Evolutionary conservation across 2,888 invertebrate genomes (phyloP).

Genomic region (Eupithecia pulchellata): DNA sequence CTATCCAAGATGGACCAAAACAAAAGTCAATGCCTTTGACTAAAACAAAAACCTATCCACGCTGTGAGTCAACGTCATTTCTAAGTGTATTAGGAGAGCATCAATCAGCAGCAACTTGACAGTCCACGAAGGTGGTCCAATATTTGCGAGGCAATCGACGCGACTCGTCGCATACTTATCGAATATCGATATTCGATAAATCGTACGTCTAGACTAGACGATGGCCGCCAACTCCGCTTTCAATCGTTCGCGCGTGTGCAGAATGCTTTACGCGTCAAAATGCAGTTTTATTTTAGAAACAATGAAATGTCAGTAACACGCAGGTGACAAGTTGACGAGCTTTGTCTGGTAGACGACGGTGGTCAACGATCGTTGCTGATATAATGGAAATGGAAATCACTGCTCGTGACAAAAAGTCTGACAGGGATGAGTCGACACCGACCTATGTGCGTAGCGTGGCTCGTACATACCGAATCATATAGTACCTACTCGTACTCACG

Average conservation of each 20-base stretch:
- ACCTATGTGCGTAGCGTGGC: not conserved
- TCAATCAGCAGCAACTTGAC: slow-evolving; percentile 38
- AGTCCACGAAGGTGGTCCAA: slow-evolving; percentile 62
- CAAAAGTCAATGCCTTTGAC: too few species aligned
- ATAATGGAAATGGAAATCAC: not conserved
- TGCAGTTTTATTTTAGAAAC: slow-evolving; percentile 40
- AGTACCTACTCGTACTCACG: too few species aligned
- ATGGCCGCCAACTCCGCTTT: slow-evolving; percentile 57
- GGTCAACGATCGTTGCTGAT: slow-evolving; percentile 9
- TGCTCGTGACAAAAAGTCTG: slow-evolving; percentile 4
- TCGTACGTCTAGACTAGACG: slow-evolving; percentile 59
- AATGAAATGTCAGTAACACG: slow-evolving; percentile 25
- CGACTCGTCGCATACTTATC: slow-evolving; percentile 56
- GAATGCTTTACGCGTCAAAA: slow-evolving; percentile 52
- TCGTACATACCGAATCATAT: not conserved
- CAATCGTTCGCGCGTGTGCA: slow-evolving; percentile 51
- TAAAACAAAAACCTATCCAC: slow-evolving; percentile 4
- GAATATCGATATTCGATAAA: slow-evolving; percentile 46
- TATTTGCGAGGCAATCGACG: slow-evolving; percentile 58
- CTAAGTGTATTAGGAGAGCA: slow-evolving; percentile 30
- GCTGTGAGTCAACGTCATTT: slow-evolving; percentile 13
- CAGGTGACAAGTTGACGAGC: slow-evolving; percentile 11
- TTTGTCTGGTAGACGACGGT: slow-evolving; percentile 11
- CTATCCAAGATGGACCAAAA: too few species aligned
- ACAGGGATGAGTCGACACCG: not conserved